Percentiles rank a stretch among this genome's conserved stretches.
Conservation (phyloP, 2,113 vertebrate genomes). For the Cavia porcellus region DNA sequence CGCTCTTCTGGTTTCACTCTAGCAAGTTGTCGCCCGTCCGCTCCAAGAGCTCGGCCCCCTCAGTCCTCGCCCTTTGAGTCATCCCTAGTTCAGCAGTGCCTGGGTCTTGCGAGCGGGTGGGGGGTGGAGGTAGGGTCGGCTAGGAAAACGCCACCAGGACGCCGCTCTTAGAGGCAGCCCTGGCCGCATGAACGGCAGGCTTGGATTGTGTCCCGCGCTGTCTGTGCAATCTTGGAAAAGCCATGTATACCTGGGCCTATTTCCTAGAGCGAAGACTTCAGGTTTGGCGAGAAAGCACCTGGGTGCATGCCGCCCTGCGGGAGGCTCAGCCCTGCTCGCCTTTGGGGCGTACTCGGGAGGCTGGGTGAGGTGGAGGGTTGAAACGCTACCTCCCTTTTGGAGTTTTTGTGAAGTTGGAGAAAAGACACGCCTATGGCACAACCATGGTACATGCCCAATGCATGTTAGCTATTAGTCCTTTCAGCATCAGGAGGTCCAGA, state of each 20-base stretch:
- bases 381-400: not conserved
- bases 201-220: not conserved
- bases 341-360: not conserved
- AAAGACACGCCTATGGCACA: not conserved
- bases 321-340: not conserved
- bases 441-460: not conserved
- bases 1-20: slow-evolving; percentile 66
- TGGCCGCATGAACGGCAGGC: not conserved
- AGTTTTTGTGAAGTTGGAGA: slow-evolving; percentile 27
- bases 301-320: not conserved
- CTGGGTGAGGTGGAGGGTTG: not conserved
- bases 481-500: not conserved
- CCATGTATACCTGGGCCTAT: not conserved
- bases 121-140: not conserved
- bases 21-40: slow-evolving; percentile 66
- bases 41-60: not conserved
- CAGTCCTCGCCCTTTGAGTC: slow-evolving; percentile 71
- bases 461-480: not conserved
- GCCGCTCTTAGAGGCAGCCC: not conserved
- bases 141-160: not conserved
- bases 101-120: not conserved
- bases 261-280: not conserved
- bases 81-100: not conserved
- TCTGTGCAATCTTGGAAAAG: slow-evolving; percentile 5
- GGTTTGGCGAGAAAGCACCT: not conserved